These are phyloP conservation scores for Tigriopus californicus DNA, from an alignment of 2,888 invertebrate genomes.

Conservation along the genomic window DNA sequence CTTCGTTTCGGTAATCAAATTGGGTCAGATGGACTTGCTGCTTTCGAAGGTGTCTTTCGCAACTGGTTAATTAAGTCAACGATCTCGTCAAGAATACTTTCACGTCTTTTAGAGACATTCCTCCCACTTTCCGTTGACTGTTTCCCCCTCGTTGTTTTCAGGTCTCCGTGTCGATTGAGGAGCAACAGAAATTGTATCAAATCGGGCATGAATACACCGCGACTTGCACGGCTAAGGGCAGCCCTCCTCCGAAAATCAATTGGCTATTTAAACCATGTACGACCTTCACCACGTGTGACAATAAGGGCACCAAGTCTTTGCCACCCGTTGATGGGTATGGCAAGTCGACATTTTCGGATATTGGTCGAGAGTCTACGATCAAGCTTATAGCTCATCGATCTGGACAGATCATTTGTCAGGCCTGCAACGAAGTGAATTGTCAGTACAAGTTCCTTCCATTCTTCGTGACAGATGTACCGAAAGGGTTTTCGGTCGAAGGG, in stretches of 20 bases:
- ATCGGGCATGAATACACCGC: slow-evolving; percentile 3
- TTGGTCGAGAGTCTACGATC: not conserved
- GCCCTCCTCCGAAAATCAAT: not conserved
- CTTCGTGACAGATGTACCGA: slow-evolving; percentile 8
- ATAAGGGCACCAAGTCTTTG: no score
- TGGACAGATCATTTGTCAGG: slow-evolving; percentile 5
- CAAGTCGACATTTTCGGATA: no score
- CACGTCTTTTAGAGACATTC: no score
- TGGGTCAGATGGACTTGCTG: not conserved
- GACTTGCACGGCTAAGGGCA: not conserved
- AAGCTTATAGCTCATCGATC: not conserved
- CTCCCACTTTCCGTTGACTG: not conserved
- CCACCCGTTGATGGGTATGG: no score
- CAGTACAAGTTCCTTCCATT: not conserved
- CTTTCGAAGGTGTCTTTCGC: not conserved
- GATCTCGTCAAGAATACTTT: no score
- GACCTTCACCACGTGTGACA: not conserved
- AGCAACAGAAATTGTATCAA: not conserved
- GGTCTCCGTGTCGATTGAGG: not conserved
- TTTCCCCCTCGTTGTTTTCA: not conserved
- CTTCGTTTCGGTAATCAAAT: not conserved
- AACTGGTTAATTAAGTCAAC: not conserved
- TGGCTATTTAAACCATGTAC: slow-evolving; percentile 7
- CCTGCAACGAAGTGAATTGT: slow-evolving; percentile 7
- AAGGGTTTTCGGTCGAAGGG: slow-evolving; percentile 2